Percentiles rank a stretch among this genome's conserved stretches.
phyloP scores from a whole-genome alignment of 2,113 vertebrate genomes.

The Thomomys bottae region DNA sequence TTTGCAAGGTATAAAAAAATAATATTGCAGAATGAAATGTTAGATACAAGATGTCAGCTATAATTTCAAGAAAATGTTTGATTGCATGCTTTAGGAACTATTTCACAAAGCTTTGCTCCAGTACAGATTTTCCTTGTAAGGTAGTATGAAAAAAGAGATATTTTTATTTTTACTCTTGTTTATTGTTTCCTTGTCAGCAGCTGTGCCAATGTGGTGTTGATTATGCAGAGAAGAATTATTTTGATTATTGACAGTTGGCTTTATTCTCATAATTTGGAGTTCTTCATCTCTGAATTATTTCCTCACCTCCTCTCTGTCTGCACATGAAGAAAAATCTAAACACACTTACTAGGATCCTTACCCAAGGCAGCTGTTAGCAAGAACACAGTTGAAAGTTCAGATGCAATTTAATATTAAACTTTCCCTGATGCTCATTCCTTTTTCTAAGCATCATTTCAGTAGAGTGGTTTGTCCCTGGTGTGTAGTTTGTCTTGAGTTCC shows the following conservation, averaged over 20 bases:
- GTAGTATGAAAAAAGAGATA: slow-evolving; percentile 64
- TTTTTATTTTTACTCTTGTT: slow-evolving; percentile 73
- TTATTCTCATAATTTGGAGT: slow-evolving; percentile 78
- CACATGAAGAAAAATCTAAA: slow-evolving; percentile 74
- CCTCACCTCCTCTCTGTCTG: slow-evolving; percentile 78
- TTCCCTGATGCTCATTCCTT: slow-evolving; percentile 40
- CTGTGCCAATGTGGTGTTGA: slow-evolving; percentile 72
- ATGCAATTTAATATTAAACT: slow-evolving; percentile 63
- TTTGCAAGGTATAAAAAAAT: slow-evolving; percentile 58
- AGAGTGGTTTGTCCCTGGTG: not conserved
- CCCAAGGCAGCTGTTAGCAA: slow-evolving; percentile 76
- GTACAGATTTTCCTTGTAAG: slow-evolving; percentile 74
- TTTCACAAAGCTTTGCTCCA: slow-evolving; percentile 66
- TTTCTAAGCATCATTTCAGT: not conserved
- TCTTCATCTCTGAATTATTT: slow-evolving; percentile 78
- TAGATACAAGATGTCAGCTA: slow-evolving; percentile 65
- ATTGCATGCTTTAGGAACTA: slow-evolving; percentile 66
- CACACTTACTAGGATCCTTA: slow-evolving; percentile 66
- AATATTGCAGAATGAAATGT: slow-evolving; percentile 32
- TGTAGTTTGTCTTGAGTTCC: not conserved
- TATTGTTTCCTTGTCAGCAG: slow-evolving; percentile 77
- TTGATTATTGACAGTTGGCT: slow-evolving; percentile 81
- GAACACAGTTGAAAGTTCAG: slow-evolving; percentile 67
- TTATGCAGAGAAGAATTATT: slow-evolving; percentile 83
- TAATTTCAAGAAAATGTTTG: slow-evolving; percentile 77